Conservation (phyloP, 2,797 vertebrate genomes). For the Melanotaenia trifasciata region DNA sequence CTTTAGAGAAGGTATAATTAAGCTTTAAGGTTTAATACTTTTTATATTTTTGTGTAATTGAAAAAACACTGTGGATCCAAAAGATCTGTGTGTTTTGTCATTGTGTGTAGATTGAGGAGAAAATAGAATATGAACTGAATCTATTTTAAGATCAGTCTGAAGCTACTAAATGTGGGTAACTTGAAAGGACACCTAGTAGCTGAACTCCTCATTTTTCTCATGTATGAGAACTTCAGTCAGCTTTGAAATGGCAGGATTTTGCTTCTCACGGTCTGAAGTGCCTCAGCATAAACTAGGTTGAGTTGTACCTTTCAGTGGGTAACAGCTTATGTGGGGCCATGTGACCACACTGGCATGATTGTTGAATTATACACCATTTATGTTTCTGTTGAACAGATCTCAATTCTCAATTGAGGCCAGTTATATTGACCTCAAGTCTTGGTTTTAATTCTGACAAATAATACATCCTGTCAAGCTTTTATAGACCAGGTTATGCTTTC, state of each 20-base stretch:
- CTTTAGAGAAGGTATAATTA: no score
- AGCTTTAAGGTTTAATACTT: not conserved
- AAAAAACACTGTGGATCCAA: no score
- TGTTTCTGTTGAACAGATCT: not conserved
- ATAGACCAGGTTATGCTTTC: not conserved
- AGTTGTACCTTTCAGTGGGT: not conserved
- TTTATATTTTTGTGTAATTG: not conserved
- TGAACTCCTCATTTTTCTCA: no score
- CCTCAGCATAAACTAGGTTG: no score
- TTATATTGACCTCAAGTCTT: not conserved
- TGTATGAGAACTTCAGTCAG: not conserved
- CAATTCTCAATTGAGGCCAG: no score
- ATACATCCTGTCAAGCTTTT: not conserved
- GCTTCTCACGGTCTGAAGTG: no score
- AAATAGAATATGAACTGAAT: not conserved
- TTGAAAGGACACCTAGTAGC: not conserved
- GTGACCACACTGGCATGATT: no score
- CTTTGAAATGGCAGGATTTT: not conserved
- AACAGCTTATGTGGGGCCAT: not conserved
- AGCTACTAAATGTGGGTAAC: not conserved
- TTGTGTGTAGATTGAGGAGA: not conserved
- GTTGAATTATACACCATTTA: no score
- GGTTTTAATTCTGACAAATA: not conserved
- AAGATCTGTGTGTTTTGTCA: not conserved
- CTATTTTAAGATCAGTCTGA: not conserved